A percentile compares a stretch with the other conserved stretches of the same genome.
Evolutionary conservation across 64 coral and sea anemone genomes (phyloP).

Genomic region (Dendrophyllia cribrosa): DNA sequence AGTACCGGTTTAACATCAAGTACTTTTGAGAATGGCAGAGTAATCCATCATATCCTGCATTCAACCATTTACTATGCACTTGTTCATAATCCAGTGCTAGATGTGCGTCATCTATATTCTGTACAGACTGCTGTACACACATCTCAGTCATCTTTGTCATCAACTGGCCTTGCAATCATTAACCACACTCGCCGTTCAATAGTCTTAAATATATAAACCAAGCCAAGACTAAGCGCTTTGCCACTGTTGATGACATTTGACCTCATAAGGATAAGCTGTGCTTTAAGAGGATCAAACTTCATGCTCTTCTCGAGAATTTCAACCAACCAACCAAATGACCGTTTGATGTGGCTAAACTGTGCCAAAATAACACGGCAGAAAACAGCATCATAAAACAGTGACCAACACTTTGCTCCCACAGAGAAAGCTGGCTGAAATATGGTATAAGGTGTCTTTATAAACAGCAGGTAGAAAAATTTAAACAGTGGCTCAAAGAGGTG

Average conservation of each 20-base stretch:
- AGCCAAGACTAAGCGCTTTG: constrained; percentile 83
- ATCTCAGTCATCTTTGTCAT: constrained; percentile 78
- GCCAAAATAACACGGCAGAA: constrained; percentile 49
- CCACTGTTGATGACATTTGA: constrained; percentile 93
- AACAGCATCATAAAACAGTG: constrained; percentile 51
- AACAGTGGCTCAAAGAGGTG: constrained; percentile 56
- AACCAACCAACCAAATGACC: background rate
- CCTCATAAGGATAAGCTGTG: constrained; percentile 87
- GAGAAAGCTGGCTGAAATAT: constrained; percentile 64
- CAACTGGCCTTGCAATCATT: constrained; percentile 65
- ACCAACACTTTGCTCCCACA: constrained; percentile 42
- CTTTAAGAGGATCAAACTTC: constrained; percentile 90
- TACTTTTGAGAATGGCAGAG: too few species aligned
- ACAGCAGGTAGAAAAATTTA: constrained; percentile 57
- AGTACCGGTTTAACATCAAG: too few species aligned
- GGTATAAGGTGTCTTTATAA: constrained; percentile 78
- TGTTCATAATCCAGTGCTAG: too few species aligned
- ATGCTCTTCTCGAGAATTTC: constrained; percentile 80
- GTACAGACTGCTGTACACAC: background rate
- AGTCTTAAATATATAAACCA: constrained; percentile 78
- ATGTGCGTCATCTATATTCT: background rate
- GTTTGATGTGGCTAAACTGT: constrained; percentile 43
- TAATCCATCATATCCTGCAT: too few species aligned
- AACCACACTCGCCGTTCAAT: constrained; percentile 85
- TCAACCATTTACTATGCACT: too few species aligned